Base-by-base conservation (phyloP, 2,797 vertebrate species). In the Lagorchestes hirsutus region DNA sequence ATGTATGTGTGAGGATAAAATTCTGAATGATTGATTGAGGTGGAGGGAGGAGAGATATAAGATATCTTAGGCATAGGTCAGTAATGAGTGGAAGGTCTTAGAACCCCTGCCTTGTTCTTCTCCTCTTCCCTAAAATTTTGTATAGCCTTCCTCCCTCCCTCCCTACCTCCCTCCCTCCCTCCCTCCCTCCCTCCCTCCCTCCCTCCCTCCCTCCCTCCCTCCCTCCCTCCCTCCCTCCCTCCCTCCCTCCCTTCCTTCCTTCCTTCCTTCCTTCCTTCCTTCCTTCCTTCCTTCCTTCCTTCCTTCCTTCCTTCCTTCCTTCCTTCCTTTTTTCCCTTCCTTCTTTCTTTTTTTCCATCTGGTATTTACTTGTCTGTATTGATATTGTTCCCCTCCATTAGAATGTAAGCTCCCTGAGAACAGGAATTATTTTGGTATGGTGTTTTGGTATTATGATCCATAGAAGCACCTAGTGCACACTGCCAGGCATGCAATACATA, bases 1-100 rank as follows among this genome's bases (percentile, higher is more conserved):
- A 92, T 40, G 46, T 54, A 91, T 59, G 91, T 90, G 40, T 91
- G 31, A 94, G 22, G 92, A 87, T 92, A 96, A 87, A 90, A 92
- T 57, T 96, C 90, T 90, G 31, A 96, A 97, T 82, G 3, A 92
- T 95, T 93, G n/a, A 46, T 93, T 90, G n/a, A 74, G 58, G 58
- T 6, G 0, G 12, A 29, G 16, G n/a, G 18, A 40, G 6, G 18
- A 40, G 14, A 54, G 34, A 27, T 52, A 90, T 95, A 94, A 22
- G 6, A 54, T 92, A 55, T 57, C 91, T 97, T 96, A 59, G 90
- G 55, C 40, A 94, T 55, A 31, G 90, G 94, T 74, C 11, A 5
- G 3, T 96, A 91, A 87, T 55, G 0, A 57, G 12, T 34, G 29
- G n/a, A 82, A 82, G 67, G 6, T 24, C 2, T 82, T 2, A 24